phyloP scores from a whole-genome alignment of 2,888 invertebrate genomes.

The Brachyopa scutellaris region DNA sequence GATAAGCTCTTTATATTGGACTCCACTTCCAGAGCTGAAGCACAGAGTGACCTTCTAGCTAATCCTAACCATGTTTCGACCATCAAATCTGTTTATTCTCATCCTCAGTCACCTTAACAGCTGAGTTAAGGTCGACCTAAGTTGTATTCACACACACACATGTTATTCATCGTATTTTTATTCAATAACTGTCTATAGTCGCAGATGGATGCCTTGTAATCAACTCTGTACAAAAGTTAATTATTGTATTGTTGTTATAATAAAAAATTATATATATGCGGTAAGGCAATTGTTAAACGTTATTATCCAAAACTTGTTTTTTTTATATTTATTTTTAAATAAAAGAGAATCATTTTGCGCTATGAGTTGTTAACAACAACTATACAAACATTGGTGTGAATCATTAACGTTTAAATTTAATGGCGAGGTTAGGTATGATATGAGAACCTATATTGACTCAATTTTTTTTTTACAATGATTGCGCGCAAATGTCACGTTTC shows the following conservation, averaged over 20 bases:
- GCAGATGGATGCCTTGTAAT: neutral
- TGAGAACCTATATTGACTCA: neutral
- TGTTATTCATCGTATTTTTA: neutral
- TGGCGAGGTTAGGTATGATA: neutral
- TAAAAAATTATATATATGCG: neutral
- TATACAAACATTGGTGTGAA: neutral
- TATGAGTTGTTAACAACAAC: neutral
- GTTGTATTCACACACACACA: no score
- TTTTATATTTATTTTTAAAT: no score
- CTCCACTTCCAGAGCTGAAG: no score
- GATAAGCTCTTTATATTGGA: no score
- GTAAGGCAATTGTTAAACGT: neutral
- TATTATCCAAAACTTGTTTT: neutral
- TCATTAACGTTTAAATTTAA: neutral
- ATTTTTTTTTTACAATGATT: constrained; percentile 2
- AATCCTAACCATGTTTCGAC: no score
- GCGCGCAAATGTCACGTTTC: constrained; percentile 15
- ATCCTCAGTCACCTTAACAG: no score
- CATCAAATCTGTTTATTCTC: no score
- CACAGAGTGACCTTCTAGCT: no score
- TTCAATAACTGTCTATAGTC: neutral
- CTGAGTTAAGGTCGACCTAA: no score
- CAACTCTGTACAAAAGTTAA: neutral
- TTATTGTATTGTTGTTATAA: neutral
- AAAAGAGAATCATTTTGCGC: neutral